Evolutionary conservation across 2,797 vertebrate genomes (phyloP).

Genomic region (Myoxocephalus aenaeus): DNA sequence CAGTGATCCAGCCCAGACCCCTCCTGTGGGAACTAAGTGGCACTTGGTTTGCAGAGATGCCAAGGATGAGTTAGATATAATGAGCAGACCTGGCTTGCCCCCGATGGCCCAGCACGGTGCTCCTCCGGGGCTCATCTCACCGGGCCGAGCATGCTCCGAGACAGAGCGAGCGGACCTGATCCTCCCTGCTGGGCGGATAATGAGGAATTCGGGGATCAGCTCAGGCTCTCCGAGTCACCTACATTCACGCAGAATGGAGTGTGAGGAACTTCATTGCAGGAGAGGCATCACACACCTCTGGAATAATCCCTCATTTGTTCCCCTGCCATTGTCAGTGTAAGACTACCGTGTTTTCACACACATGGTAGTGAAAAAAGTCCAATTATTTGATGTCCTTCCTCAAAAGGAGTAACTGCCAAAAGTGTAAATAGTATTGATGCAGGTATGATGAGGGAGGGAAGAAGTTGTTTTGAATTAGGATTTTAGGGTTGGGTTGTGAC

Average conservation of each 20-base stretch:
- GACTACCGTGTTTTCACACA: conserved; percentile 73
- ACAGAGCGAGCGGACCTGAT: conserved; percentile 80
- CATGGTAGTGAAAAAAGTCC: conserved; percentile 64
- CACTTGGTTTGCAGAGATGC: conserved; percentile 89
- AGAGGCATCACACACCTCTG: conserved; percentile 80
- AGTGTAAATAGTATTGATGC: conserved; percentile 80
- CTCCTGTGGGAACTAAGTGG: conserved; percentile 87
- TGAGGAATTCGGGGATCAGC: conserved; percentile 90
- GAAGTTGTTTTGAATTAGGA: conserved; percentile 47
- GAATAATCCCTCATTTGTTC: conserved; percentile 85
- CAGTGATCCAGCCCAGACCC: conserved; percentile 80
- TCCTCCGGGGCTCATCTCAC: conserved; percentile 82
- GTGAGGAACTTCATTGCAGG: conserved; percentile 86
- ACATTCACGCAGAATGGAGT: conserved; percentile 86
- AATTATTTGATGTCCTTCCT: conserved; percentile 74
- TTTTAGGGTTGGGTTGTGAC: conserved; percentile 37
- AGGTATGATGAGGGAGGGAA: conserved; percentile 52
- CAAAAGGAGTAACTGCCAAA: conserved; percentile 61
- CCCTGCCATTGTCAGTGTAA: conserved; percentile 75
- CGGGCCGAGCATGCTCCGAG: conserved; percentile 77
- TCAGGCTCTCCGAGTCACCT: conserved; percentile 87
- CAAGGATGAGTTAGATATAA: conserved; percentile 88
- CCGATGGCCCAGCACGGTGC: conserved; percentile 80
- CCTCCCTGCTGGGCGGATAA: conserved; percentile 85
- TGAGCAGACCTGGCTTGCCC: conserved; percentile 86